A percentile compares a stretch with the other conserved stretches of the same genome.
phyloP scores from a whole-genome alignment of 2,888 invertebrate genomes.

The Lamellibrachia satsuma region DNA sequence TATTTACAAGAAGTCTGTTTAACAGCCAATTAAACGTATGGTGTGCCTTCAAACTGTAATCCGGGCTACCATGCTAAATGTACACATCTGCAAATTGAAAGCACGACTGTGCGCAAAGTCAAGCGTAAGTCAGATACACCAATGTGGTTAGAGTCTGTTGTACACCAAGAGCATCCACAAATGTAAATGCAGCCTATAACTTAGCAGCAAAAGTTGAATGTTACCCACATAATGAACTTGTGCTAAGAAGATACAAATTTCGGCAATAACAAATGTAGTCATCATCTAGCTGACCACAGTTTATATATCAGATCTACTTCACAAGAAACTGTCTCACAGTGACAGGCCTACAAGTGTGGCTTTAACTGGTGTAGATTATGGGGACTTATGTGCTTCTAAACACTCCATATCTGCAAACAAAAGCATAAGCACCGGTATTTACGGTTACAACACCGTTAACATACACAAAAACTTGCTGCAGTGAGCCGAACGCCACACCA shows the following conservation, averaged over 20 bases:
- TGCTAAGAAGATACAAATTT: background rate
- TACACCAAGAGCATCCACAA: background rate
- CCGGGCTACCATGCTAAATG: background rate
- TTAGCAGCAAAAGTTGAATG: no score
- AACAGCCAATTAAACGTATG: background rate
- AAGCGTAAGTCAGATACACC: no score
- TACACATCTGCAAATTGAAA: background rate
- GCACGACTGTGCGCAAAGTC: background rate
- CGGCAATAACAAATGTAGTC: background rate
- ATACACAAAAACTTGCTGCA: background rate
- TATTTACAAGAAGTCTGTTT: slow-evolving; percentile 7
- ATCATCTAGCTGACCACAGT: background rate
- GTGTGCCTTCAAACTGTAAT: background rate
- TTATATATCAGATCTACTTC: background rate
- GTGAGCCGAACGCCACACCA: background rate
- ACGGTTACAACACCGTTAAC: background rate
- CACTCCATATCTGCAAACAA: background rate
- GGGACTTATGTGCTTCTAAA: background rate
- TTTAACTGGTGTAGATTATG: background rate
- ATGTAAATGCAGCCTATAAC: no score
- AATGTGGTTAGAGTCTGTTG: no score
- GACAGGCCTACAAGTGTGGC: background rate
- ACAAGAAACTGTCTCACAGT: background rate
- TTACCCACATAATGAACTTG: background rate
- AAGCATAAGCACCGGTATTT: slow-evolving; percentile 13